phyloP scores from a whole-genome alignment of 2,797 vertebrate species.

The Hemibagrus guttatus region DNA sequence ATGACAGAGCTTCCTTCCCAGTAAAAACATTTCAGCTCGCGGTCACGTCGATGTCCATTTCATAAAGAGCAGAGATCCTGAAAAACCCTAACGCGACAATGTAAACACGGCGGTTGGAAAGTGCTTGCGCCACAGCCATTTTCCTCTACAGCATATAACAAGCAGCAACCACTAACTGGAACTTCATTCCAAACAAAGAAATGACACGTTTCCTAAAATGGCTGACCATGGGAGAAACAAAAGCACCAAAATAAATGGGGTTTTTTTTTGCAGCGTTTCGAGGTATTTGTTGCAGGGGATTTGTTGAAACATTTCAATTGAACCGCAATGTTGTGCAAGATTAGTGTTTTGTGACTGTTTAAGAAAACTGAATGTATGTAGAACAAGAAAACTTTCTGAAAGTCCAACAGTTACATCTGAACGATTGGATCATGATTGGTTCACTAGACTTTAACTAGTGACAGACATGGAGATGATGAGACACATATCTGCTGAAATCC shows the following conservation, averaged over 20 bases:
- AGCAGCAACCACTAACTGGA: slow-evolving; percentile 3
- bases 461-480: background rate
- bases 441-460: background rate
- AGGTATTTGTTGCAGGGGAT: slow-evolving; percentile 14
- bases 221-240: background rate
- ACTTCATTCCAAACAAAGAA: slow-evolving; percentile 14
- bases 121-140: slow-evolving; percentile 9
- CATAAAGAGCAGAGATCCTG: background rate
- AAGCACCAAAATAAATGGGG: background rate
- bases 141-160: slow-evolving; percentile 15
- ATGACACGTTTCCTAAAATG: slow-evolving; percentile 28
- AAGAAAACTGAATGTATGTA: background rate
- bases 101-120: slow-evolving; percentile 5
- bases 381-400: background rate
- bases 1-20: too few species aligned
- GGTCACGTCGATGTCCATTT: background rate
- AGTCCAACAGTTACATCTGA: background rate
- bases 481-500: background rate
- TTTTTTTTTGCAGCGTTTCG: background rate
- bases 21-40: background rate
- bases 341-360: background rate
- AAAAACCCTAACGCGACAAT: background rate
- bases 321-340: background rate
- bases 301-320: background rate
- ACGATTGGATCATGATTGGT: background rate